A percentile compares a stretch with the other conserved stretches of the same genome.
phyloP scores from a whole-genome alignment of 2,113 vertebrate species.

The Odocoileus virginianus region DNA sequence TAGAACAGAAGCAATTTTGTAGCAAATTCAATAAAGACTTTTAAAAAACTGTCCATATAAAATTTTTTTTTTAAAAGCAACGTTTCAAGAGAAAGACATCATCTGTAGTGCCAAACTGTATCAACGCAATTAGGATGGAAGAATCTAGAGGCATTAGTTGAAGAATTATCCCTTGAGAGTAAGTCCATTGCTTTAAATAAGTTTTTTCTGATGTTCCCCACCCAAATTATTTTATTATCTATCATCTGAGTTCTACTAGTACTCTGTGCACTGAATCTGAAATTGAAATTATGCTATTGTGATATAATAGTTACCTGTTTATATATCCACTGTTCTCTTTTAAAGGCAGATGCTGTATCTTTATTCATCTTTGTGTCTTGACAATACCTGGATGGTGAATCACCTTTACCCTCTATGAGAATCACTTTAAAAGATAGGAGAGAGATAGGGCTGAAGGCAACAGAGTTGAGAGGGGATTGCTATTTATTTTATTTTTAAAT shows the following conservation, averaged over 20 bases:
- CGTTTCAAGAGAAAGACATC: neutral
- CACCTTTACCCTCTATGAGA: neutral
- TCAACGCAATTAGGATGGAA: neutral
- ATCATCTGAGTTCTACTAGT: neutral
- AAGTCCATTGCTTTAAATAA: neutral
- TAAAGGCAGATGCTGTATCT: neutral
- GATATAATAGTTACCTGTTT: neutral
- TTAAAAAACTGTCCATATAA: fast-evolving
- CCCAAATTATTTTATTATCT: neutral
- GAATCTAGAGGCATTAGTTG: neutral
- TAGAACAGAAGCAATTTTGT: neutral
- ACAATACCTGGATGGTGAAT: neutral
- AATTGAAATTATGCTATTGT: neutral
- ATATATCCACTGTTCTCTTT: neutral
- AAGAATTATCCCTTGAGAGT: neutral
- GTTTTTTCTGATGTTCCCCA: neutral
- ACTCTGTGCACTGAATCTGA: neutral
- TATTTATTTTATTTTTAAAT: neutral
- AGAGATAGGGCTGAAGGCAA: neutral
- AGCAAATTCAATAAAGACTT: neutral
- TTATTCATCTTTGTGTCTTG: neutral
- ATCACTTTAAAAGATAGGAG: neutral
- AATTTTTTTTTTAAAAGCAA: neutral
- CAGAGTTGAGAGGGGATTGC: neutral
- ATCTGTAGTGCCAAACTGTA: neutral